Evolutionary conservation across 2,113 vertebrate species (phyloP).

Genomic region (Malurus alboscapulatus): DNA sequence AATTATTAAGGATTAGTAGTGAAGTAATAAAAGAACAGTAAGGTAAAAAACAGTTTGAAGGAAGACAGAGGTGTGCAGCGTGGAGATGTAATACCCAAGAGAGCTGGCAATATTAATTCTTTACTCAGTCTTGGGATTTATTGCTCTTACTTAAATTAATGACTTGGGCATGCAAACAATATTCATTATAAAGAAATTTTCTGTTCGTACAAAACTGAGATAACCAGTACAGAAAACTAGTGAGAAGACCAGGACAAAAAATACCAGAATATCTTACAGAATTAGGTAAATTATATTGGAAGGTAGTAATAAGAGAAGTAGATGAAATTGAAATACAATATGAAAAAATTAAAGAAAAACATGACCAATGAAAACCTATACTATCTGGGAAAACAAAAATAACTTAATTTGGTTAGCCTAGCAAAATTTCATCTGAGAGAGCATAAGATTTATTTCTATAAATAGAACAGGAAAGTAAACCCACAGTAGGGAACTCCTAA

Average conservation of each 20-base stretch:
- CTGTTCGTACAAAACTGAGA: neutral
- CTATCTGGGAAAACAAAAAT: neutral
- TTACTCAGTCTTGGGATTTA: neutral
- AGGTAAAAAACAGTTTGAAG: neutral
- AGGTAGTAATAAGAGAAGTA: neutral
- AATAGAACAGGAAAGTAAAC: neutral
- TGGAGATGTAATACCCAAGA: neutral
- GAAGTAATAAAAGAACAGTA: neutral
- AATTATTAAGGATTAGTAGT: neutral
- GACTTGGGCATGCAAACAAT: neutral
- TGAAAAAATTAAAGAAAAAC: neutral
- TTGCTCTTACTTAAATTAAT: neutral
- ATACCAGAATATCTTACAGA: neutral
- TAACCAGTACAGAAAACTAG: neutral
- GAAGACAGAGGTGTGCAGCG: neutral
- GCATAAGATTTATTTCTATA: neutral
- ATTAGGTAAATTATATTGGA: neutral
- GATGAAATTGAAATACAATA: neutral
- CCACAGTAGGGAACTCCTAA: neutral
- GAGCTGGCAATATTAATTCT: neutral
- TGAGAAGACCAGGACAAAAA: neutral
- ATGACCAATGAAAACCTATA: neutral
- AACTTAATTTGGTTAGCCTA: neutral
- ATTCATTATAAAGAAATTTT: neutral
- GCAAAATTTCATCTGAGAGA: neutral